phyloP scores from a whole-genome alignment of 1,140 invertebrate species.

The Mizuhopecten yessoensis region DNA sequence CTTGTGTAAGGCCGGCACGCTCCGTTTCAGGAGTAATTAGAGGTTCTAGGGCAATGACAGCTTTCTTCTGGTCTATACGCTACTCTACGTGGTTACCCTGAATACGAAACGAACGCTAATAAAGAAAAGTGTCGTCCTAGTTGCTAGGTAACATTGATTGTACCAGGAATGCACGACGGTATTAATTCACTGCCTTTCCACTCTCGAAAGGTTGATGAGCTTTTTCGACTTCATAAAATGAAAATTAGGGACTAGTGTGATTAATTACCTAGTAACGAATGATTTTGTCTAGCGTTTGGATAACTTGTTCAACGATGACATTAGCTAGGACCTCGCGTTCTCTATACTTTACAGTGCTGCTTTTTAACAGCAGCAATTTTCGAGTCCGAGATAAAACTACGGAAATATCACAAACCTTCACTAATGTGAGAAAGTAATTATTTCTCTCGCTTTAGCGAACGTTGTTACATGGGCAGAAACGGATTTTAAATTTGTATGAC shows the following conservation, averaged over 20 bases:
- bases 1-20: neutral
- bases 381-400: neutral
- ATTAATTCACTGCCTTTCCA: neutral
- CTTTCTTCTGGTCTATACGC: neutral
- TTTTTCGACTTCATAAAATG: neutral
- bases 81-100: no score
- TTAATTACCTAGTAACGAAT: neutral
- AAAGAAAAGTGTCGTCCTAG: neutral
- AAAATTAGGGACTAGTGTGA: neutral
- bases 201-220: neutral
- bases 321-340: neutral
- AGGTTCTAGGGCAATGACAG: neutral
- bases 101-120: neutral
- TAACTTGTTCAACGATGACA: neutral
- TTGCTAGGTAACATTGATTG: neutral
- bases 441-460: neutral
- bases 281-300: neutral
- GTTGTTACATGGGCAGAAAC: neutral
- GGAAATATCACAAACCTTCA: neutral
- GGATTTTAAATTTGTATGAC: neutral
- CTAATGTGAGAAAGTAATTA: neutral
- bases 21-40: neutral
- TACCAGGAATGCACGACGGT: neutral
- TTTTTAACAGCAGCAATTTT: neutral
- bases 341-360: neutral